A percentile compares a stretch with the other conserved stretches of the same genome.
Conservation (phyloP, 2,888 invertebrate genomes). For the Drosophila differens region DNA sequence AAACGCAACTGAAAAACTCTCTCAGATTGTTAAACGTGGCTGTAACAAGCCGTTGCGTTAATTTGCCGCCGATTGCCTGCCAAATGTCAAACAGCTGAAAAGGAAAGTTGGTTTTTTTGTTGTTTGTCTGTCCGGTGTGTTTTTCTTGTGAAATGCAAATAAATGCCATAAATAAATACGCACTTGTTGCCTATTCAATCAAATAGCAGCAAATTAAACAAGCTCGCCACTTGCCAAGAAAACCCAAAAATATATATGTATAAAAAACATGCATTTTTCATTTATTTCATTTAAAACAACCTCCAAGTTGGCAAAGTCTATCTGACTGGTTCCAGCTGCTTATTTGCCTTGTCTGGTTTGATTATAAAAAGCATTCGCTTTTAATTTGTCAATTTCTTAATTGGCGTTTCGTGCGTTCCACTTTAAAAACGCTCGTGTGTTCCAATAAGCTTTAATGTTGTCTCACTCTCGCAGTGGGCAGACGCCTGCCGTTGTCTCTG, state of each 20-base stretch:
- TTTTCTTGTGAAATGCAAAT: slow-evolving; percentile 54
- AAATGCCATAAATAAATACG: slow-evolving; percentile 8
- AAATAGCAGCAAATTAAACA: slow-evolving; percentile 49
- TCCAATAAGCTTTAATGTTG: slow-evolving; percentile 35
- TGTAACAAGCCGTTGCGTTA: slow-evolving; percentile 83
- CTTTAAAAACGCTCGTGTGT: slow-evolving; percentile 58
- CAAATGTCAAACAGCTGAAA: slow-evolving; percentile 66
- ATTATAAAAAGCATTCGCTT: slow-evolving; percentile 82
- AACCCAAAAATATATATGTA: slow-evolving; percentile 32
- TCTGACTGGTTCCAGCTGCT: slow-evolving; percentile 48
- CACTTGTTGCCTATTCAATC: slow-evolving; percentile 31
- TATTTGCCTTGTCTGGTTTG: slow-evolving; percentile 82
- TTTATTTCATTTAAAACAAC: slow-evolving; percentile 54
- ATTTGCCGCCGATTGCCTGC: slow-evolving; percentile 84
- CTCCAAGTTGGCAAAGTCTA: slow-evolving; percentile 42
- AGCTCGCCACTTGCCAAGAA: slow-evolving; percentile 51
- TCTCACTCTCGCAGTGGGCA: slow-evolving; percentile 2
- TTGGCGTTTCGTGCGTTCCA: slow-evolving; percentile 82
- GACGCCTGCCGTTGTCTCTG: slow-evolving; percentile 21
- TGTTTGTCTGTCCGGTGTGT: not conserved
- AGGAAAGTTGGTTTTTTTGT: slow-evolving; percentile 61
- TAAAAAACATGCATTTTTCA: slow-evolving; percentile 16
- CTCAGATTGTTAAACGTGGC: slow-evolving; percentile 76
- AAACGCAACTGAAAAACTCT: slow-evolving; percentile 35
- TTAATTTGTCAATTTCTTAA: slow-evolving; percentile 81